Evolutionary conservation across 2,888 invertebrate genomes (phyloP), one percentile per base, ranked within the genome.

Genomic region (Junonia oenone): DNA sequence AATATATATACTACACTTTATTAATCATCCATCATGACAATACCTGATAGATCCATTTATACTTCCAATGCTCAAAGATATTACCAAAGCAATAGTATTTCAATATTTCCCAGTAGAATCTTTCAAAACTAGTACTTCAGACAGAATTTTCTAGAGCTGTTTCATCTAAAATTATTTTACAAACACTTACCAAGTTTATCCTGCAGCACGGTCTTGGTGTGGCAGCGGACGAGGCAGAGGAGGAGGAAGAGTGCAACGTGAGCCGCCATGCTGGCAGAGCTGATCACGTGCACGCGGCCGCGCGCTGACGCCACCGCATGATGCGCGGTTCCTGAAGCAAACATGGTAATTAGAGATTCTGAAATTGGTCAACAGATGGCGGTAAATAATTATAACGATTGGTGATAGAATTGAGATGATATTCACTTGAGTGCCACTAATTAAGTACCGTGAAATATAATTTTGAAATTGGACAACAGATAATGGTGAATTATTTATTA

Each of bases 171-270:
- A 26, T n/a, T n/a, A n/a, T 29, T 6, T 29, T 9, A 48, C 17
- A 2, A 0, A 6, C 11, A 62, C 88, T 83, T 40, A 88, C 89
- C 87, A 43, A 88, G 81, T 70, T 89, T 89, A 62, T 89, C 89
- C 66, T 86, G 89, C 64, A 80, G 73, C 61, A 88, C 78, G 45
- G 83, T 83, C 76, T 87, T 88, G 68, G 89, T 87, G 82, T 88
- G 80, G 66, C 89, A 83, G 70, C 75, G 83, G 66, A 88, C 86
- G 60, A 89, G 84, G 69, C 83, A 83, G 54, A 88, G 79, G 58
- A 86, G 67, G 58, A 88, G 77, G 62, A 86, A 76, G 33, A 86
- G 73, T 50, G 83, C 82, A 59, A 83, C 81, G 70, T 72, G 78
- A 53, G 75, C 74, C 75, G 84, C 76, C 87, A 88, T 87, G 65